These are phyloP conservation scores for Strigamia maritima DNA, from an alignment of 2,888 invertebrate genomes.

Conservation along the genomic window DNA sequence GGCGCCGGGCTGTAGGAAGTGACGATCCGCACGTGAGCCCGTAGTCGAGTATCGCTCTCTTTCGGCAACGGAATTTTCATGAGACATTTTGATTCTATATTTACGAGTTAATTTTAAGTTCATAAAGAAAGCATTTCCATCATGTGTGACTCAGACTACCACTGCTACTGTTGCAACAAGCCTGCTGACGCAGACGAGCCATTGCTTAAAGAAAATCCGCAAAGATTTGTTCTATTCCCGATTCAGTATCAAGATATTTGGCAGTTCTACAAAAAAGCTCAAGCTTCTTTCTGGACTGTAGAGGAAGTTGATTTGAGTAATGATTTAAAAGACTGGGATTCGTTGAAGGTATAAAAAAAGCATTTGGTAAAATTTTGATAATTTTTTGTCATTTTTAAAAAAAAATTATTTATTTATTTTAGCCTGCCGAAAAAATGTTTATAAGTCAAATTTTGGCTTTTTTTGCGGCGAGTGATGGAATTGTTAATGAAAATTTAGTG, in stretches of 20 bases:
- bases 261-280: constrained; percentile 98
- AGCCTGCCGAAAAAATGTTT: constrained; percentile 53
- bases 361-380: background rate
- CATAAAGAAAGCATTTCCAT: background rate
- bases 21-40: too few species aligned
- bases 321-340: constrained; percentile 84
- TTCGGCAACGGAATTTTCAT: too few species aligned
- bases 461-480: constrained; percentile 60
- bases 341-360: constrained; percentile 56
- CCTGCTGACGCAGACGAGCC: constrained; percentile 66
- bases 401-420: background rate
- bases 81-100: too few species aligned
- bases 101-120: too few species aligned
- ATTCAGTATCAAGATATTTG: constrained; percentile 96
- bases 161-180: background rate
- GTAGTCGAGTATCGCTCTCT: too few species aligned
- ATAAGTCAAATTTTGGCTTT: constrained; percentile 58
- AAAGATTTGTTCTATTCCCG: constrained; percentile 90
- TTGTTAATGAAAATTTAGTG: constrained; percentile 59
- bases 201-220: constrained; percentile 82
- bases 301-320: constrained; percentile 85
- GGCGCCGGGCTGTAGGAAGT: too few species aligned
- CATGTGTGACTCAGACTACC: background rate
- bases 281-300: constrained; percentile 98
- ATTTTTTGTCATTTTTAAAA: background rate